phyloP scores from a whole-genome alignment of 2,888 invertebrate species.

The Nomada ferruginata region DNA sequence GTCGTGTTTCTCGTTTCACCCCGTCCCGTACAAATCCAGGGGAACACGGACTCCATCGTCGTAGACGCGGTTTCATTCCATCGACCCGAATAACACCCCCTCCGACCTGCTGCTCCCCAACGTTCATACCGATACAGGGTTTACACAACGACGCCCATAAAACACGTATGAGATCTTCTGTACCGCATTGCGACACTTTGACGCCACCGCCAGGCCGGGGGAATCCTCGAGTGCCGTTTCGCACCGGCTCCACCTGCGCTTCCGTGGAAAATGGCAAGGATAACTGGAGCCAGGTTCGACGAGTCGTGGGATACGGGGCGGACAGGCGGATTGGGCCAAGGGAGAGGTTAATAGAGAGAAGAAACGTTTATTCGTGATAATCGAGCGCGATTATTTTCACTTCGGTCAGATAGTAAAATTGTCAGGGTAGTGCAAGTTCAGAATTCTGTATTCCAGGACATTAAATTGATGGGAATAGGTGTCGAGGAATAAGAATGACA shows the following conservation, averaged over 20 bases:
- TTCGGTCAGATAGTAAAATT: no score
- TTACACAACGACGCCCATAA: slow-evolving; percentile 73
- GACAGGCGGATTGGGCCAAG: no score
- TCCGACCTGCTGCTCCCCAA: slow-evolving; percentile 3
- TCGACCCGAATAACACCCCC: slow-evolving; percentile 1
- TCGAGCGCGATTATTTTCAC: no score
- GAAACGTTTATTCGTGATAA: no score
- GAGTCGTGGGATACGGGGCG: no score
- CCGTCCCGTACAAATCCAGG: slow-evolving; percentile 51
- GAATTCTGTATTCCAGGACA: no score
- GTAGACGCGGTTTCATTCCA: slow-evolving; percentile 57
- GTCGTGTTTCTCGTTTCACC: slow-evolving; percentile 65
- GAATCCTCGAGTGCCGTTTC: slow-evolving; percentile 50
- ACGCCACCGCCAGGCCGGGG: slow-evolving; percentile 47
- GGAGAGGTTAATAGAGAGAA: no score
- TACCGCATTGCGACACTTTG: slow-evolving; percentile 78
- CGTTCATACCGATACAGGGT: slow-evolving; percentile 74
- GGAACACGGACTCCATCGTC: slow-evolving; percentile 61
- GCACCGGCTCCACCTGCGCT: slow-evolving; percentile 32
- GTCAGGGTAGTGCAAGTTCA: no score
- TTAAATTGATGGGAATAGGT: no score
- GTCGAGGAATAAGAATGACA: no score
- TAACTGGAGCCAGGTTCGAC: not conserved
- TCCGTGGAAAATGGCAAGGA: slow-evolving; percentile 30
- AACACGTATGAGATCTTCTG: slow-evolving; percentile 73